phyloP scores from a whole-genome alignment of 2,888 invertebrate genomes.

The Acanthopleura granulata region DNA sequence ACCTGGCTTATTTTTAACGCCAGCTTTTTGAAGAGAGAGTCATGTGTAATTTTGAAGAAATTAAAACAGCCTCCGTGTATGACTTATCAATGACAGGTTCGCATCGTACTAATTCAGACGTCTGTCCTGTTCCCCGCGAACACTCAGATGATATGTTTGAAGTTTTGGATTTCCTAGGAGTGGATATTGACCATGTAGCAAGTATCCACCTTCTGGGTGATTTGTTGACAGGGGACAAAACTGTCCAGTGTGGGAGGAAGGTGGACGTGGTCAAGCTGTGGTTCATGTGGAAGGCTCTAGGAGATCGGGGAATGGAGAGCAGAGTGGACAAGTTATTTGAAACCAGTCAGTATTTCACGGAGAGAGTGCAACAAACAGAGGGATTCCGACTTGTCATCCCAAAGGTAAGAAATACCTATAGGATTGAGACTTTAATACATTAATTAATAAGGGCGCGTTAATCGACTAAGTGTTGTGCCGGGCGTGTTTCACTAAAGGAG shows the following conservation, averaged over 20 bases:
- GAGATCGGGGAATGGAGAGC: constrained; percentile 46
- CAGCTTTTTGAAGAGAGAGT: no score
- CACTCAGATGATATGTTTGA: no score
- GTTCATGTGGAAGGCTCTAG: constrained; percentile 60
- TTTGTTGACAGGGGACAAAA: constrained; percentile 54
- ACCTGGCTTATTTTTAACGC: no score
- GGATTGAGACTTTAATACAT: no score
- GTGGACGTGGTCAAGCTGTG: constrained; percentile 60
- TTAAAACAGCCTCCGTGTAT: no score
- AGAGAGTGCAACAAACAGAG: constrained; percentile 38
- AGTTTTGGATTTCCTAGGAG: neutral
- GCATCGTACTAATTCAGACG: no score
- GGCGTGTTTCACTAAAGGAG: no score
- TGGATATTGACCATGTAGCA: neutral
- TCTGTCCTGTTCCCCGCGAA: no score
- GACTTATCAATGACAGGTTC: no score
- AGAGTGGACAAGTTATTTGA: constrained; percentile 48
- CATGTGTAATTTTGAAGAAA: no score
- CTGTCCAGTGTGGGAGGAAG: constrained; percentile 63
- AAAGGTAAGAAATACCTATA: constrained; percentile 33
- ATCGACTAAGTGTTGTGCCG: no score
- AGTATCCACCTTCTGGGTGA: neutral
- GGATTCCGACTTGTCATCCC: constrained; percentile 45
- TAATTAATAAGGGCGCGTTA: no score
- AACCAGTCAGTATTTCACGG: constrained; percentile 44